A percentile compares a stretch with the other conserved stretches of the same genome.
phyloP scores from a whole-genome alignment of 2,113 vertebrate genomes.

The Marcusenius ussheri region DNA sequence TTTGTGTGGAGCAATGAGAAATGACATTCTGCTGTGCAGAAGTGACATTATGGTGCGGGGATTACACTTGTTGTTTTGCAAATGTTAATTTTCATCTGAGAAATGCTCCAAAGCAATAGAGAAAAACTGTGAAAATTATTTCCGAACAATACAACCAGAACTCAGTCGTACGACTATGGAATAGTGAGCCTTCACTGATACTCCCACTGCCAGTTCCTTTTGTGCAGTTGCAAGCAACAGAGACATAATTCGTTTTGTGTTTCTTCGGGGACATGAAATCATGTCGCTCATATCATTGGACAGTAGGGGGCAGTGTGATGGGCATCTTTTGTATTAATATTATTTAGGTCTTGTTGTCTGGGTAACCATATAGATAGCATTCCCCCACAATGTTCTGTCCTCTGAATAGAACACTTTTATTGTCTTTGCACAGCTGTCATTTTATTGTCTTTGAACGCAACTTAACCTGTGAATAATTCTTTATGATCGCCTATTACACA shows the following conservation, averaged over 20 bases:
- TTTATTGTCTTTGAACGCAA: no score
- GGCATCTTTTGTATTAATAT: not conserved
- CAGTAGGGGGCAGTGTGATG: not conserved
- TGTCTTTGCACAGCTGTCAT: no score
- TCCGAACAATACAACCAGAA: not conserved
- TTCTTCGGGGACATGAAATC: not conserved
- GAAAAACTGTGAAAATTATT: not conserved
- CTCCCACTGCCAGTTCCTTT: not conserved
- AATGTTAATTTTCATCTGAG: not conserved
- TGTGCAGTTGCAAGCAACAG: not conserved
- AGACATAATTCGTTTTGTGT: not conserved
- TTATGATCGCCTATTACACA: no score
- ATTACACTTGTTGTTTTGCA: not conserved
- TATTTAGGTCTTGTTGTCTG: not conserved
- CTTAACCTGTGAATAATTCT: no score
- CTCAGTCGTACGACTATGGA: not conserved
- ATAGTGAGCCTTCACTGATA: not conserved
- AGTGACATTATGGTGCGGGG: not conserved
- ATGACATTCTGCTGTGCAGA: not conserved
- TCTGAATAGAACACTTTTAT: no score
- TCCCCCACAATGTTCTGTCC: not conserved
- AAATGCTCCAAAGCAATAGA: not conserved
- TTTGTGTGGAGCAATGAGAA: not conserved
- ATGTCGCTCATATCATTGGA: not conserved
- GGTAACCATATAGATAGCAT: not conserved